These are phyloP conservation scores for Pseudoatta argentina DNA, from an alignment of 1,140 invertebrate species.

Conservation along the genomic window DNA sequence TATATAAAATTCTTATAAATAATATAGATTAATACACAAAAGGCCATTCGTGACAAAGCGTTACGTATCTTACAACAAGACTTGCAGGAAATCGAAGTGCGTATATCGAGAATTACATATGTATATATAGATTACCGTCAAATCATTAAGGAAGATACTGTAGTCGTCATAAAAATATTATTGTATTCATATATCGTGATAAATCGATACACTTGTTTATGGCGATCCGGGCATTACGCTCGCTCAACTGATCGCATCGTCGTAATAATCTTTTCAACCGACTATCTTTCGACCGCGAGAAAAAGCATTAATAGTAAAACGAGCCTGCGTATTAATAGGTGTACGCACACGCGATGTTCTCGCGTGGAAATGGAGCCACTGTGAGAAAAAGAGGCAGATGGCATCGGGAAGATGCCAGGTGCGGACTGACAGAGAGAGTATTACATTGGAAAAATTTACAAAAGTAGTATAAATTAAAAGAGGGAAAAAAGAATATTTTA, in stretches of 20 bases:
- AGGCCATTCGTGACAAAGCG: background rate
- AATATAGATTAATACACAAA: background rate
- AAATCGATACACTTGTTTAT: constrained; percentile 32
- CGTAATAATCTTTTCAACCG: constrained; percentile 25
- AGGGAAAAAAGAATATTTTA: background rate
- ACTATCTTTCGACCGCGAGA: constrained; percentile 26
- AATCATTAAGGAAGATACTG: background rate
- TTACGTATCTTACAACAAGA: background rate
- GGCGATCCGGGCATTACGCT: constrained; percentile 1
- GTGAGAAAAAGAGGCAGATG: constrained; percentile 26
- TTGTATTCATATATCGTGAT: constrained; percentile 15
- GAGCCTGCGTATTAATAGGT: constrained; percentile 44
- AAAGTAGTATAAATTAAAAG: background rate
- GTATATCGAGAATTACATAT: background rate
- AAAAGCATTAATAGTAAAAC: constrained; percentile 60
- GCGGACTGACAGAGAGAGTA: background rate
- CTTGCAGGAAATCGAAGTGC: background rate
- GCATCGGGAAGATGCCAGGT: constrained; percentile 21
- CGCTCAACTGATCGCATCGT: constrained; percentile 11
- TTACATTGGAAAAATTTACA: background rate
- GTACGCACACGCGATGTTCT: constrained; percentile 17
- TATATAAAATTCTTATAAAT: background rate
- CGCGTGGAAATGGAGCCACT: background rate
- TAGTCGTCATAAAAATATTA: constrained; percentile 7
- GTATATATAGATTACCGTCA: constrained; percentile 21